These are phyloP conservation scores for Aphidoletes aphidimyza DNA, from an alignment of 2,888 invertebrate species.

Conservation along the genomic window DNA sequence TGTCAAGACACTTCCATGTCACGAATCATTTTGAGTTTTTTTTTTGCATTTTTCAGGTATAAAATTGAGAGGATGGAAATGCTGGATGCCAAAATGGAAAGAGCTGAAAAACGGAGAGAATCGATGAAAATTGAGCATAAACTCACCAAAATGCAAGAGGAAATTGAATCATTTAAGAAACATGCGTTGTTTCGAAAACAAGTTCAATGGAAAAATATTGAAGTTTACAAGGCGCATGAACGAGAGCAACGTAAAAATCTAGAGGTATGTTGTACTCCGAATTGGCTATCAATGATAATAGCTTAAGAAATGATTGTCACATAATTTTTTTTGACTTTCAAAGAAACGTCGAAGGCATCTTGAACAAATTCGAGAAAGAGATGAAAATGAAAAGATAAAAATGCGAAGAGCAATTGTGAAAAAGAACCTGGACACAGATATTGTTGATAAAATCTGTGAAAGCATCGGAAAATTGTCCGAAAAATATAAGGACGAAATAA, in stretches of 20 bases:
- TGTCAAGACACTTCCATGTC: too few relatives aligned
- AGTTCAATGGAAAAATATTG: background rate
- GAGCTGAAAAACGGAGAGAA: background rate
- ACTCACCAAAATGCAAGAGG: background rate
- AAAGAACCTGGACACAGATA: background rate
- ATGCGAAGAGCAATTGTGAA: background rate
- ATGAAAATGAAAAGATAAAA: background rate
- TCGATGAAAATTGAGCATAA: background rate
- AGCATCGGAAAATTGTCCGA: background rate
- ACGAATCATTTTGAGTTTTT: too few relatives aligned
- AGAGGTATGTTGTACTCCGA: background rate
- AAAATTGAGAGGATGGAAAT: background rate
- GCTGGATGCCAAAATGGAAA: background rate
- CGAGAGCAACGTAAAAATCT: background rate
- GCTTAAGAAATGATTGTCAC: background rate
- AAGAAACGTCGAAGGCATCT: background rate
- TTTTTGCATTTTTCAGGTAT: too few relatives aligned
- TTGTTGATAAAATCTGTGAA: background rate
- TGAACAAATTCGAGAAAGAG: background rate
- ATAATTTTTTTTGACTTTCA: background rate
- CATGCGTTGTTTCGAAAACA: background rate
- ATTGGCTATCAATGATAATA: too few relatives aligned
- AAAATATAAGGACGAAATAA: background rate
- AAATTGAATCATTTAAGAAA: background rate
- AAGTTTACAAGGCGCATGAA: background rate